These are phyloP conservation scores for Drosophila longiperda DNA, from an alignment of 2,888 invertebrate genomes.

Conservation along the genomic window DNA sequence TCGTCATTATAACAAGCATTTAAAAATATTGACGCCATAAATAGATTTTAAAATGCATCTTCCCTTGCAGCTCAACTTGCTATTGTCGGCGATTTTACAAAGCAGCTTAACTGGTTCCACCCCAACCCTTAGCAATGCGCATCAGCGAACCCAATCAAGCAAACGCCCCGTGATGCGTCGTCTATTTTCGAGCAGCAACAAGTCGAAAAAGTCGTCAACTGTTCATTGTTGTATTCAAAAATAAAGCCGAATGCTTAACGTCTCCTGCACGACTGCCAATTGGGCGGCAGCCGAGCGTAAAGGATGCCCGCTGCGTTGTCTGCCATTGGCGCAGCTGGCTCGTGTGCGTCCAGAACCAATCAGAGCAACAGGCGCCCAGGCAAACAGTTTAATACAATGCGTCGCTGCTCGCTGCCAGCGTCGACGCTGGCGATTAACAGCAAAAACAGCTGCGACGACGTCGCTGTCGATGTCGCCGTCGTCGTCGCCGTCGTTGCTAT, in stretches of 20 bases:
- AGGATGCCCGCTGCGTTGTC: constrained; percentile 52
- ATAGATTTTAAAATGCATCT: constrained; percentile 36
- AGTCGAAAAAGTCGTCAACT: constrained; percentile 34
- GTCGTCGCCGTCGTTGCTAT: constrained; percentile 16
- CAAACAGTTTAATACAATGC: constrained; percentile 38
- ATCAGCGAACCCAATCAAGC: constrained; percentile 50
- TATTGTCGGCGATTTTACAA: constrained; percentile 8
- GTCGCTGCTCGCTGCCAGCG: constrained; percentile 28
- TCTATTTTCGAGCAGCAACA: constrained; percentile 66
- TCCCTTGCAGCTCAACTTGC: not conserved
- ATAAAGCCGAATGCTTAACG: constrained; percentile 6
- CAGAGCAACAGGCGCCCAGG: constrained; percentile 64
- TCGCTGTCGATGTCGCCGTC: constrained; percentile 15
- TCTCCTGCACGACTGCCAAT: constrained; percentile 50
- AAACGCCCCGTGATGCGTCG: constrained; percentile 63
- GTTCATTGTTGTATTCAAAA: constrained; percentile 8
- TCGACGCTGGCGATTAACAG: constrained; percentile 31
- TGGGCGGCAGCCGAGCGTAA: constrained; percentile 43
- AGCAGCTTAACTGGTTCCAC: constrained; percentile 17
- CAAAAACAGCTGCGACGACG: constrained; percentile 30
- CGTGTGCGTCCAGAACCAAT: constrained; percentile 53
- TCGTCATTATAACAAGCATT: not conserved
- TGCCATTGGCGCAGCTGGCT: constrained; percentile 56
- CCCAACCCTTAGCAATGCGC: constrained; percentile 1
- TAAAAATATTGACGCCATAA: constrained; percentile 7